Percentiles rank a stretch among this genome's conserved stretches.
Evolutionary conservation across 1,140 invertebrate species (phyloP).

Genomic region (Glossosoma conforme): DNA sequence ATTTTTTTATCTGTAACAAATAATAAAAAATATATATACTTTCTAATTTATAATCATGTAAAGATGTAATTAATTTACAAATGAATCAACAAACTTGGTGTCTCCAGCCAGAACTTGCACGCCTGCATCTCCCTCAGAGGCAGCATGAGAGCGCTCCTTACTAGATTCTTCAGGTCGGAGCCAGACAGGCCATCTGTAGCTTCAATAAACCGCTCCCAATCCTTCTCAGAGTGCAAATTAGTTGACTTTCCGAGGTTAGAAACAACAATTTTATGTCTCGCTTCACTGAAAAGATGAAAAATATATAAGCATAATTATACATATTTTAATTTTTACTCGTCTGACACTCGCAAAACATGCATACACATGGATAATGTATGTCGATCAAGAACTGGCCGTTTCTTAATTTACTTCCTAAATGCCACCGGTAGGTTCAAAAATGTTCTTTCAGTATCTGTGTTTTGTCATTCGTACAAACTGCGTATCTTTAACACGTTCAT

Average conservation of each 20-base stretch:
- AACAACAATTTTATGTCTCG: conserved; percentile 13
- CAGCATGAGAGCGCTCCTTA: conserved; percentile 48
- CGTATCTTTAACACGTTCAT: too few species aligned
- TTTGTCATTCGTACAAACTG: too few species aligned
- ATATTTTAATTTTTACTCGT: too few species aligned
- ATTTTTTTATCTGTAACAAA: conserved; percentile 15
- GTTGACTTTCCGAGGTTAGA: conserved; percentile 30
- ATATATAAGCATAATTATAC: neutral
- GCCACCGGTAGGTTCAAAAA: too few species aligned
- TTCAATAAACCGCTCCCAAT: conserved; percentile 44
- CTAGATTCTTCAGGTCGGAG: conserved; percentile 52
- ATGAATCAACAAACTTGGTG: conserved; percentile 8
- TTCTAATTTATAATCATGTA: neutral
- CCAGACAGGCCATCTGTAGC: conserved; percentile 53
- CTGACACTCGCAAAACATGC: too few species aligned
- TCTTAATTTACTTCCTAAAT: conserved; percentile 33
- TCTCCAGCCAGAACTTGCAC: conserved; percentile 35
- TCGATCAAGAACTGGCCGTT: conserved; percentile 29
- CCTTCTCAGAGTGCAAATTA: conserved; percentile 30
- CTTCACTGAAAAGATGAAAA: conserved; percentile 31
- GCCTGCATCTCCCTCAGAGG: conserved; percentile 47
- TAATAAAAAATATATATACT: neutral
- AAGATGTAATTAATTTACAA: neutral
- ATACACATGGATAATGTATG: too few species aligned
- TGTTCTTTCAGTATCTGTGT: too few species aligned